These are phyloP conservation scores for Macrochelys suwanniensis DNA, from an alignment of 2,797 vertebrate genomes.

Conservation along the genomic window DNA sequence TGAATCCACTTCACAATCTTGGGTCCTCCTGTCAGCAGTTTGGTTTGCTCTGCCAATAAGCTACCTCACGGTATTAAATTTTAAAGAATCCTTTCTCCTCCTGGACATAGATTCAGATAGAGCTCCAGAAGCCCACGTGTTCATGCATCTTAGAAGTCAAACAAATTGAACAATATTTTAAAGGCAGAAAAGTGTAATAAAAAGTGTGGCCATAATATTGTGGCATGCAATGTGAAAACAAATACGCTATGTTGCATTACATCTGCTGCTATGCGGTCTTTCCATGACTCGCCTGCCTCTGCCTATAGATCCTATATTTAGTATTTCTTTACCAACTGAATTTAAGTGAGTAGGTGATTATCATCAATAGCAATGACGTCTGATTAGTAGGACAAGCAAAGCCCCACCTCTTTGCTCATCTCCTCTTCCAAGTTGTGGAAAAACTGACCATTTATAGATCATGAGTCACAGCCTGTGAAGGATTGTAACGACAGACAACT, in stretches of 20 bases:
- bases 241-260: background rate
- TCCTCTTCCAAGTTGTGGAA: background rate
- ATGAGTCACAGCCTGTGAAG: slow-evolving; percentile 8
- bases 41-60: slow-evolving; percentile 48
- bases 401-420: background rate
- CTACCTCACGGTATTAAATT: slow-evolving; percentile 70
- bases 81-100: slow-evolving; percentile 71
- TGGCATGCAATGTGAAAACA: background rate
- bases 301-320: background rate
- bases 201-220: slow-evolving; percentile 40
- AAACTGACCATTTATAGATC: slow-evolving; percentile 33
- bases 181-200: slow-evolving; percentile 46
- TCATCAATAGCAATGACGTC: background rate
- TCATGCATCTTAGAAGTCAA: slow-evolving; percentile 27
- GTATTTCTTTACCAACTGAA: background rate
- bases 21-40: slow-evolving; percentile 15
- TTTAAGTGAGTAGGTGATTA: background rate
- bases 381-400: background rate
- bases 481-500: slow-evolving; percentile 67
- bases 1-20: background rate
- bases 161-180: slow-evolving; percentile 50
- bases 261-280: slow-evolving; percentile 52
- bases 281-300: slow-evolving; percentile 34
- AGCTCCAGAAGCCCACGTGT: slow-evolving; percentile 61
- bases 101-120: slow-evolving; percentile 58